Conservation (phyloP, 2,797 vertebrate species). For the Notamacropus eugenii region DNA sequence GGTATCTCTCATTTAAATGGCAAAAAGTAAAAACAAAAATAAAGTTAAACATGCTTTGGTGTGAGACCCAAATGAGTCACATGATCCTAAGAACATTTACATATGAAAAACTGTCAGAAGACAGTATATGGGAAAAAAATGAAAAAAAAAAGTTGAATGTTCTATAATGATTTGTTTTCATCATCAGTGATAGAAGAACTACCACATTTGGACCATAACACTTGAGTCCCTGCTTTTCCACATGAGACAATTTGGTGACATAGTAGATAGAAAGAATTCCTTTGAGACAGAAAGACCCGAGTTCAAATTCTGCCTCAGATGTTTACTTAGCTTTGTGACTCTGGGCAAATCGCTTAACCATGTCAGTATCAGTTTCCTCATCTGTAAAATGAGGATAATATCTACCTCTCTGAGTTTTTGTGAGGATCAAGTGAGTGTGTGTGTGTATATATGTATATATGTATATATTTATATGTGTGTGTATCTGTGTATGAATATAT, state of each 20-base stretch:
- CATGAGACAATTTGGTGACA: not conserved
- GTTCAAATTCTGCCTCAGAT: not conserved
- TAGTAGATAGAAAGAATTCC: not conserved
- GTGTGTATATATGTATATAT: too few relatives aligned
- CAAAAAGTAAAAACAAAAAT: not conserved
- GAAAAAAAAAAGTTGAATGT: not conserved
- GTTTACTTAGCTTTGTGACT: not conserved
- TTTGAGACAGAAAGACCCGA: not conserved
- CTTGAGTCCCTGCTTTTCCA: not conserved
- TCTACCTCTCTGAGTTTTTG: not conserved
- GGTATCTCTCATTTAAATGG: not conserved
- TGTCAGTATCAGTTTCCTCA: not conserved
- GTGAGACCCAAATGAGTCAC: not conserved
- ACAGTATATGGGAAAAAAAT: not conserved
- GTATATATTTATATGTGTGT: too few relatives aligned
- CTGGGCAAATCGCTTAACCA: not conserved
- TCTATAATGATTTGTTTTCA: not conserved
- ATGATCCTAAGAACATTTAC: not conserved
- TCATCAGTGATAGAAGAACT: not conserved
- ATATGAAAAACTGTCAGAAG: not conserved
- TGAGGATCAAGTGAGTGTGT: not conserved
- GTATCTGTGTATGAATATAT: too few relatives aligned
- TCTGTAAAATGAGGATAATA: not conserved
- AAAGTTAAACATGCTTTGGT: not conserved
- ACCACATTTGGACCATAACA: not conserved